These are phyloP conservation scores for Coturnix japonica DNA, from an alignment of 2,113 vertebrate genomes.

Conservation along the genomic window DNA sequence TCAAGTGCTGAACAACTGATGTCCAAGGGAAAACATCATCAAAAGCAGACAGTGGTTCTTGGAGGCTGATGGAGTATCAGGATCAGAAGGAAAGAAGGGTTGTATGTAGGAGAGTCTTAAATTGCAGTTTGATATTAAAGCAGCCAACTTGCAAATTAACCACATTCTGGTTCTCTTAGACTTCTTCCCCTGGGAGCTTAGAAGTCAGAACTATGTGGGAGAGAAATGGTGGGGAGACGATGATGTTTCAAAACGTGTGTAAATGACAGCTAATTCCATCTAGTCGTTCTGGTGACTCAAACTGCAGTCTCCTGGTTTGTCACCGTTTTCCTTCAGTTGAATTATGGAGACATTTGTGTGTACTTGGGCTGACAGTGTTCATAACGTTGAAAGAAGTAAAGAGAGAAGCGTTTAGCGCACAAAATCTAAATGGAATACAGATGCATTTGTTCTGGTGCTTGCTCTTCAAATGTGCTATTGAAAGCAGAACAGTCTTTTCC, in stretches of 20 bases:
- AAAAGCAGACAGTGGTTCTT: neutral
- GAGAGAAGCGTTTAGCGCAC: neutral
- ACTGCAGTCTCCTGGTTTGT: neutral
- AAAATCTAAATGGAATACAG: neutral
- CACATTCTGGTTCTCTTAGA: fast-evolving
- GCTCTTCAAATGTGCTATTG: neutral
- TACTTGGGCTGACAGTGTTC: fast-evolving
- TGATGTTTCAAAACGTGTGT: neutral
- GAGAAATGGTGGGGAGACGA: neutral
- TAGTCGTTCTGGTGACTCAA: neutral
- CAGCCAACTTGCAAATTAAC: neutral
- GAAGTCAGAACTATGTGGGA: neutral
- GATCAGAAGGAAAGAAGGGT: neutral
- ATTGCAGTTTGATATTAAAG: neutral
- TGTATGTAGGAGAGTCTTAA: neutral
- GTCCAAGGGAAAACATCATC: neutral
- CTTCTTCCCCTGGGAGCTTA: neutral
- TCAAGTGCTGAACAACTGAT: fast-evolving
- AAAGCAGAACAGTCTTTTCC: neutral
- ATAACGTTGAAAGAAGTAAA: neutral
- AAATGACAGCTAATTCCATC: neutral
- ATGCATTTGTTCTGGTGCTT: constrained; percentile 30
- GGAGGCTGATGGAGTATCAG: neutral
- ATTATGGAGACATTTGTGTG: fast-evolving
- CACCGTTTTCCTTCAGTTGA: neutral